Base-by-base conservation (phyloP, 1,140 invertebrate species). In the Drosophila micromelanica region DNA sequence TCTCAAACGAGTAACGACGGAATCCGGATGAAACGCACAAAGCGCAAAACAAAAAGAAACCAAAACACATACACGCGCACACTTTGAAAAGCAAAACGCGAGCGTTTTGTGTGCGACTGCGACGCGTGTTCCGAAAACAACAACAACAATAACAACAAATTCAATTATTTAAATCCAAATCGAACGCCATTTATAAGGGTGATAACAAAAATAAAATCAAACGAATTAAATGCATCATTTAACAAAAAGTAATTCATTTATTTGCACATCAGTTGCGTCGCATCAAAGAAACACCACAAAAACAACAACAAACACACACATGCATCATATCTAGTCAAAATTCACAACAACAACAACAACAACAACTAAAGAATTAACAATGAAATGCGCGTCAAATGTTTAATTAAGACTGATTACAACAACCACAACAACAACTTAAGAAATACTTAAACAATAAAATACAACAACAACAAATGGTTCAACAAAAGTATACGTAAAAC, bases 401-500 rank as follows among this genome's bases (percentile, higher is more conserved):
- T 68, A 73, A 90, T 65, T 46, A 90, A 90, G 86, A 90, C 86
- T 90, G 86, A 90, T 51, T 43, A 56, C 48, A 77, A 79, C 51
- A 73, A 59, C n/a, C n/a, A n/a, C 35, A 57, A 68, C 51, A 74
- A 80, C 57, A 69, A 49, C 9, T 40, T 54, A 67, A 65, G 9
- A 27, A 42, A 23, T 17, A 37, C 12, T 42, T n/a, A 8, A 80
- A 67, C 27, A 46, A 63, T 23, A 70, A 75, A 27, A 27, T 4
- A 49, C 30, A 55, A 52, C 15, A 65, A 73, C 80, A 78, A 89
- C 80, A 89, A 89, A 89, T 89, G 84, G 84, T 89, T 89, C 79
- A 89, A 89, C 84, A 89, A 89, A 80, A 86, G 89, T 91, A 91
- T 91, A 91, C 89, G 89, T 91, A 91, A 91, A 91, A 75, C 42